phyloP scores from a whole-genome alignment of 2,797 vertebrate species.

The Ceryle rudis region DNA sequence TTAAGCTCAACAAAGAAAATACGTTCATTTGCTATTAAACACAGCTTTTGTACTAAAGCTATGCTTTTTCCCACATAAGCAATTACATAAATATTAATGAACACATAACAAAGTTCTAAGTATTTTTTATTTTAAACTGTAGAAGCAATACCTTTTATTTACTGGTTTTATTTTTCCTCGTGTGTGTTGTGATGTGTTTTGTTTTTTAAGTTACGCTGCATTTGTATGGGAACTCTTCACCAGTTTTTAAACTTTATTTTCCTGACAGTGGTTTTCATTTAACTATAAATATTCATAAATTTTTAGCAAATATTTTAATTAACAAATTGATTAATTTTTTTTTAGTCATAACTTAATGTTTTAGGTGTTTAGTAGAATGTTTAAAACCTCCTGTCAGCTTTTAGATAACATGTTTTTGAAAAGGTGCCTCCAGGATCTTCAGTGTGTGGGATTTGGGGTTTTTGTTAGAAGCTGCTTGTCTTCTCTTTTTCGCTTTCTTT shows the following conservation, averaged over 20 bases:
- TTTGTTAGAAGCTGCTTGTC: neutral
- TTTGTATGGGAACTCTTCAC: neutral
- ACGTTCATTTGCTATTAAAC: neutral
- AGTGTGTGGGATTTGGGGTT: accelerated
- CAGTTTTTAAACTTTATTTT: neutral
- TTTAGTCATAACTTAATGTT: neutral
- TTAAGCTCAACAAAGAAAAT: neutral
- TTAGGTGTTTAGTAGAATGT: neutral
- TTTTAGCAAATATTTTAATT: neutral
- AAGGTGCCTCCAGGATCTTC: neutral
- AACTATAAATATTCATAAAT: too few relatives aligned
- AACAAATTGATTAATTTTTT: neutral
- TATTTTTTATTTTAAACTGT: neutral
- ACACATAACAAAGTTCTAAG: neutral
- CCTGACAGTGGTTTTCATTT: too few relatives aligned
- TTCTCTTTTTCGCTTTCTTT: neutral
- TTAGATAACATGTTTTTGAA: neutral
- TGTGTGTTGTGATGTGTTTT: neutral
- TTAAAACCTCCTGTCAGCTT: neutral
- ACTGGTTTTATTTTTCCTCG: neutral
- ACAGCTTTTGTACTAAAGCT: neutral
- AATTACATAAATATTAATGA: neutral
- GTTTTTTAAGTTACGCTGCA: neutral
- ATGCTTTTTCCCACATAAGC: neutral
- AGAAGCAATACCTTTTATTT: neutral